Conservation (phyloP, 1,140 invertebrate genomes). For the Anastatus disparis region DNA sequence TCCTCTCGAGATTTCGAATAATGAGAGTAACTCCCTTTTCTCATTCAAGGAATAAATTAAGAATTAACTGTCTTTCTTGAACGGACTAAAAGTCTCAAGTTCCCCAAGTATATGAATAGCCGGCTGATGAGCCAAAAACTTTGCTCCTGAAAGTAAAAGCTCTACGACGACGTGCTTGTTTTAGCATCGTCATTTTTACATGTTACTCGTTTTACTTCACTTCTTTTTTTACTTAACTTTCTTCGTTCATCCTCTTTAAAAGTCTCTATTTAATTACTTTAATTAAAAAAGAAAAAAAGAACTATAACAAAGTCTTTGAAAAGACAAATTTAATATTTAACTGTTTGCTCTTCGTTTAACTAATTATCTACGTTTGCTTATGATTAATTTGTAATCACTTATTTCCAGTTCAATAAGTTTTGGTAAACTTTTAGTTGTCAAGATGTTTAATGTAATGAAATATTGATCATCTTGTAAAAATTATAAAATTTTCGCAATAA, state of each 20-base stretch:
- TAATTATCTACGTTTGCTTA: no score
- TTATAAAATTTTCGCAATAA: no score
- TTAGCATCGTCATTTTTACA: slow-evolving; percentile 45
- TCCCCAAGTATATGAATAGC: slow-evolving; percentile 15
- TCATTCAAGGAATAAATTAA: slow-evolving; percentile 30
- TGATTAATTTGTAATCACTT: no score
- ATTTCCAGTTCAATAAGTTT: no score
- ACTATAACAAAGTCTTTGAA: no score
- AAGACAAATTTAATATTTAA: no score
- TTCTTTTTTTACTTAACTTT: slow-evolving; percentile 42
- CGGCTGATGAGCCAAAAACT: slow-evolving; percentile 30
- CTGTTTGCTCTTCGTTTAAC: no score
- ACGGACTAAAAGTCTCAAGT: slow-evolving; percentile 18
- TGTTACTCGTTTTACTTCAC: slow-evolving; percentile 19
- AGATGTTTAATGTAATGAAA: no score
- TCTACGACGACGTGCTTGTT: slow-evolving; percentile 33
- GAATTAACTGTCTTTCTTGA: slow-evolving; percentile 35
- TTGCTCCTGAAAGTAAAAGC: slow-evolving; percentile 20
- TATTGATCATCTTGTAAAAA: no score
- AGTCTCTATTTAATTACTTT: slow-evolving; percentile 10
- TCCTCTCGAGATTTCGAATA: slow-evolving; percentile 5
- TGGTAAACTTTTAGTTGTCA: no score
- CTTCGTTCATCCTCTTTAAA: slow-evolving; percentile 29
- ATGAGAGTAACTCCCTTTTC: not conserved
- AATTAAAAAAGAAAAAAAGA: not conserved